Conservation (phyloP, 2,113 vertebrate species). For the Ibidorhyncha struthersii region DNA sequence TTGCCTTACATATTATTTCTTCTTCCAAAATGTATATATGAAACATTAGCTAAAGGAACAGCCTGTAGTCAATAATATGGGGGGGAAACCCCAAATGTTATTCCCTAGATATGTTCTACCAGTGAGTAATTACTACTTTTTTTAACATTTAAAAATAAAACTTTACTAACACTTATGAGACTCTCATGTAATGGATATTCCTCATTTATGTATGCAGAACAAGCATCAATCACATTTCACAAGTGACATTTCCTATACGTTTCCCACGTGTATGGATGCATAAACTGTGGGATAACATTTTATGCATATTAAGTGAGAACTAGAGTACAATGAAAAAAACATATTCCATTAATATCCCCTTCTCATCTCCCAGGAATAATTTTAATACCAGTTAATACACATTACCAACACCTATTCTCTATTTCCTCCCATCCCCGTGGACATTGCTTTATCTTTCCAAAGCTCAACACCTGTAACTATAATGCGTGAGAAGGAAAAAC, state of each 20-base stretch:
- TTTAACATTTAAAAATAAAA: slow-evolving; percentile 51
- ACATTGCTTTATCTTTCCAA: background rate
- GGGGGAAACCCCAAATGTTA: background rate
- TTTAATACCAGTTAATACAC: background rate
- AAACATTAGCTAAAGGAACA: slow-evolving; percentile 4
- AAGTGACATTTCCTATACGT: background rate
- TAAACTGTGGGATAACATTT: background rate
- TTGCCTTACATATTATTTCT: background rate
- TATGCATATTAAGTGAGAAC: background rate
- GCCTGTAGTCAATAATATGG: background rate
- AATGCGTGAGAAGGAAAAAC: background rate
- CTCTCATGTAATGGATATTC: slow-evolving; percentile 28
- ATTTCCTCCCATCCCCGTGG: background rate
- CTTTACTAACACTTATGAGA: slow-evolving; percentile 23
- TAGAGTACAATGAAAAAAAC: background rate
- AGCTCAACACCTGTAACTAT: background rate
- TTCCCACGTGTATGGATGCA: background rate
- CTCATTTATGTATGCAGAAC: slow-evolving; percentile 38
- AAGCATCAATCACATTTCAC: slow-evolving; percentile 5
- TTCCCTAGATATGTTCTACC: slow-evolving; percentile 7
- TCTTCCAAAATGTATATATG: background rate
- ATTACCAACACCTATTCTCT: background rate
- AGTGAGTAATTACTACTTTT: slow-evolving; percentile 41
- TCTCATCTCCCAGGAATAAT: background rate
- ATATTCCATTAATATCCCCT: background rate